Conservation (phyloP, 2,113 vertebrate genomes). For the Nyctereutes procyonoides region DNA sequence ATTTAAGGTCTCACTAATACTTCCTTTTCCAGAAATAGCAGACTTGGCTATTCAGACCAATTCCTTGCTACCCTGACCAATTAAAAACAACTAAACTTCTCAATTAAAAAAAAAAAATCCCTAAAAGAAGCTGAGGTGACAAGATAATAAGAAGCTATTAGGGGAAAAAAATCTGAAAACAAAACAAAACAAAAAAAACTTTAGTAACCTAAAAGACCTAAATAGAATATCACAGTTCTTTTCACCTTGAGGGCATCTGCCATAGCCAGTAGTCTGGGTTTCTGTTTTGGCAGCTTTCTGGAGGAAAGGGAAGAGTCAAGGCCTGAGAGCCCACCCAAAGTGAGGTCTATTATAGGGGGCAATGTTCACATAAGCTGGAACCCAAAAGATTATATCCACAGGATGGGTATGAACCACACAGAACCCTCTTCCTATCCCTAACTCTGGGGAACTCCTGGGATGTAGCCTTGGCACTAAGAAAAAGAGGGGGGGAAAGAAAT, state of each 20-base stretch:
- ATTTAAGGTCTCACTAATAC: slow-evolving; percentile 3
- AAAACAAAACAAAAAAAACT: background rate
- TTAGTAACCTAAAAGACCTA: background rate
- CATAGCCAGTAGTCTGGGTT: background rate
- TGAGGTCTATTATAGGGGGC: background rate
- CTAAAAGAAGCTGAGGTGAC: background rate
- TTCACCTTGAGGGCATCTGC: background rate
- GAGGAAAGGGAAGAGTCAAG: background rate
- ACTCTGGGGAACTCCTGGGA: background rate
- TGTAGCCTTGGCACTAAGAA: background rate
- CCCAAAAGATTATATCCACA: background rate
- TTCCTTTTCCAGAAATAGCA: slow-evolving; percentile 33
- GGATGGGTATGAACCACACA: background rate
- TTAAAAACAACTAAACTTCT: background rate
- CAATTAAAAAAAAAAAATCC: background rate
- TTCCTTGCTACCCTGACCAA: background rate
- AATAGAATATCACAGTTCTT: background rate
- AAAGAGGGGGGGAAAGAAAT: background rate
- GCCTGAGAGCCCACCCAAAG: background rate
- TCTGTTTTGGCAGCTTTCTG: background rate
- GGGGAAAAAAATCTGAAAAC: background rate
- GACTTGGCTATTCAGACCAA: background rate
- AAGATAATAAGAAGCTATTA: background rate
- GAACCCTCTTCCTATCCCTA: background rate
- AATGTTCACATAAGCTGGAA: background rate